Percentiles rank a stretch among this genome's conserved stretches.
Conservation (phyloP, 2,888 invertebrate species). For the Eristalis intricaria region DNA sequence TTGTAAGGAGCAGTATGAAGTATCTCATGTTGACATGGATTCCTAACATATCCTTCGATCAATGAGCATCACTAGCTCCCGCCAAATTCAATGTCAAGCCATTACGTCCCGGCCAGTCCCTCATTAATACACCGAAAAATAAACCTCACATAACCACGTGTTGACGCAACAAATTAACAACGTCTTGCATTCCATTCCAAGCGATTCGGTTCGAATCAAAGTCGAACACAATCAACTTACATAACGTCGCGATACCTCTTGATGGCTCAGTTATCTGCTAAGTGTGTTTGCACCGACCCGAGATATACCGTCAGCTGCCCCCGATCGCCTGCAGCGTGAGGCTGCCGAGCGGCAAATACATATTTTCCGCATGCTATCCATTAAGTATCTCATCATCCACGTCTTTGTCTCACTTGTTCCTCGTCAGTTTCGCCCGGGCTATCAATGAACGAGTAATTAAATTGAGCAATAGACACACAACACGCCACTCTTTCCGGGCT, state of each 20-base stretch:
- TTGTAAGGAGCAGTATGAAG: too few species aligned
- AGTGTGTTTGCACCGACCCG: not conserved
- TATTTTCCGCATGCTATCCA: not conserved
- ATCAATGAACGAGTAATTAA: constrained; percentile 31
- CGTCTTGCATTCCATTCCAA: constrained; percentile 10
- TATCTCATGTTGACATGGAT: too few species aligned
- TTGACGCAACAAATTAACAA: constrained; percentile 2
- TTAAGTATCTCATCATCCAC: not conserved
- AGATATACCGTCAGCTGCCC: not conserved
- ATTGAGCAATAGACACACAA: constrained; percentile 18
- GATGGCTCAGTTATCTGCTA: not conserved
- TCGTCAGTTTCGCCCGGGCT: constrained; percentile 1
- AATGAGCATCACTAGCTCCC: not conserved
- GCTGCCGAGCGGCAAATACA: not conserved
- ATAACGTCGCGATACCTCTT: not conserved
- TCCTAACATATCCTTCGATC: too few species aligned
- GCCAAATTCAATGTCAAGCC: constrained; percentile 22
- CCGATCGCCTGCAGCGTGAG: not conserved
- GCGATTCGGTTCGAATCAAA: not conserved
- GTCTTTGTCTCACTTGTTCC: not conserved
- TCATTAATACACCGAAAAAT: not conserved
- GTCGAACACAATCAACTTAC: not conserved
- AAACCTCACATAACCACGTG: not conserved
- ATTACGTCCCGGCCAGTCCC: not conserved
- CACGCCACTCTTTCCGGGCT: constrained; percentile 10